Evolutionary conservation across 2,888 invertebrate species (phyloP).

Genomic region (Lycophotia porphyrea): DNA sequence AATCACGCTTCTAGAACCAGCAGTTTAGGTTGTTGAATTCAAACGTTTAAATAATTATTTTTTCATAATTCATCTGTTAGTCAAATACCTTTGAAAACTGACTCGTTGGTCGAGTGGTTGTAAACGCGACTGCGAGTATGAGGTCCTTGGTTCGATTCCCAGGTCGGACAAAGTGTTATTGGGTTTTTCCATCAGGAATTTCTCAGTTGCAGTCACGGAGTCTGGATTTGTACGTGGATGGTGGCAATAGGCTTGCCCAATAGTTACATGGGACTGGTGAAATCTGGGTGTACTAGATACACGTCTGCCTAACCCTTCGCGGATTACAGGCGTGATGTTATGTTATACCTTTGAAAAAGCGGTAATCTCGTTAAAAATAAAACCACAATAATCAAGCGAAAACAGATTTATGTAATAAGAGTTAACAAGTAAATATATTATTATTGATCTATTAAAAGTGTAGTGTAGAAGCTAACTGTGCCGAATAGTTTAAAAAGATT

Average conservation of each 20-base stretch:
- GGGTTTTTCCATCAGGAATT: background rate
- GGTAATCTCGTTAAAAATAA: slow-evolving; percentile 14
- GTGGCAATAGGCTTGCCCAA: too few relatives aligned
- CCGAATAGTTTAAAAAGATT: slow-evolving; percentile 8
- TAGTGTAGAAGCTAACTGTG: slow-evolving; percentile 11
- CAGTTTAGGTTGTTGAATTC: too few relatives aligned
- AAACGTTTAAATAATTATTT: too few relatives aligned
- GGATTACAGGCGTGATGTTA: background rate
- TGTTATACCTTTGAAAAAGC: background rate
- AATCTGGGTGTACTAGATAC: background rate
- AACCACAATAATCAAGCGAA: slow-evolving; percentile 32
- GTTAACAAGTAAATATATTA: slow-evolving; percentile 41
- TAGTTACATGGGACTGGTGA: background rate
- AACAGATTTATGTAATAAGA: slow-evolving; percentile 49
- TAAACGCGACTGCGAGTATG: too few relatives aligned
- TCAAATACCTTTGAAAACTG: too few relatives aligned
- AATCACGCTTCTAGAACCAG: too few relatives aligned
- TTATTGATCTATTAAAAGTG: slow-evolving; percentile 28
- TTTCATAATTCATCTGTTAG: too few relatives aligned
- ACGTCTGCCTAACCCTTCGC: background rate
- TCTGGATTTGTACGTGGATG: background rate
- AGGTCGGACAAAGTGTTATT: background rate
- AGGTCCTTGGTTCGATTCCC: too few relatives aligned
- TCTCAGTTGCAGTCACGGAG: background rate
- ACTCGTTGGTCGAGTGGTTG: too few relatives aligned